Evolutionary conservation across 2,113 vertebrate species (phyloP), one percentile per base, ranked within the genome.

Genomic region (Cyanistes caeruleus): DNA sequence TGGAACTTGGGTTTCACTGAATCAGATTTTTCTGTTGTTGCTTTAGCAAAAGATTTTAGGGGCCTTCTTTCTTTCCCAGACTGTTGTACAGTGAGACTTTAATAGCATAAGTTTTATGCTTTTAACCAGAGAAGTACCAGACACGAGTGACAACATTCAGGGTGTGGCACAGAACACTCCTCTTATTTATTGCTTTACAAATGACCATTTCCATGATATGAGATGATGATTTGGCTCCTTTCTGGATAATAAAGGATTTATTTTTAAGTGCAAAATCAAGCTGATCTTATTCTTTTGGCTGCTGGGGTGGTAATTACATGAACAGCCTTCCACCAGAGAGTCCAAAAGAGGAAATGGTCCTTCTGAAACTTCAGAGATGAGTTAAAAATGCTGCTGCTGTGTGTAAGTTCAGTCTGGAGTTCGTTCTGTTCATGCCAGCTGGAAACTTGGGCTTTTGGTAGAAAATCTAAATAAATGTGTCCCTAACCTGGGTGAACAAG

Each of bases 181-280:
- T 10, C 41, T 67, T 96, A 90, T 94, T 96, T 94, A 93, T 93
- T 95, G 86, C 88, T 96, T 92, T 90, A 60, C 68, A 74, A 88
- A 64, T 44, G 28, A 73, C 89, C 87, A 33, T 93, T 94, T 95
- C 90, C 30, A 0, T n/a, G 41, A 37, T 49, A 65, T 9, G 80
- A 96, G 63, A 35, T 90, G 80, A 90, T 68, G 90, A 82, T 92
- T 86, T 89, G 83, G 65, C 86, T 94, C 69, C 76, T 88, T 93
- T 84, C 83, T 92, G 91, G 76, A 33, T 81, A 92, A 93, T 87
- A 93, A 93, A 93, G 68, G 15, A n/a, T 77, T 73, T 73, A 62
- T 90, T 95, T 94, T 84, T 35, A 84, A 93, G 90, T 56, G 63
- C 72, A 88, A 44, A 86, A 65, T 81, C 76, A 84, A 79, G 41